These are phyloP conservation scores for Caenorhabditis doughertyi DNA, from an alignment of 2,888 invertebrate genomes.

Conservation along the genomic window DNA sequence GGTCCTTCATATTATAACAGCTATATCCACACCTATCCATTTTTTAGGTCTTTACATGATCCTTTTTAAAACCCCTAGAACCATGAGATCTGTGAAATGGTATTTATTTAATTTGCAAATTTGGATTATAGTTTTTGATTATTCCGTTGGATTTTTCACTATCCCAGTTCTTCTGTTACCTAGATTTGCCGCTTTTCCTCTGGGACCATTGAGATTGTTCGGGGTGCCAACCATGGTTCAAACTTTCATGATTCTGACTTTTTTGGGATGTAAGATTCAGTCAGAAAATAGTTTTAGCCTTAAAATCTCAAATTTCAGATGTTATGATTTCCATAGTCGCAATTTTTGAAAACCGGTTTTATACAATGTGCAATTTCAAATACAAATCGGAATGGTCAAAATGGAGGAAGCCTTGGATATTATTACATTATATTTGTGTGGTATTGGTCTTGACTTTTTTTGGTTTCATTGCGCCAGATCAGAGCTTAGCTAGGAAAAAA, in stretches of 20 bases:
- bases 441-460: neutral
- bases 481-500: neutral
- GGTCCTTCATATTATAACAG: constrained; percentile 10
- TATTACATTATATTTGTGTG: neutral
- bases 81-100: constrained; percentile 33
- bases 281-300: neutral
- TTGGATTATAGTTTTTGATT: constrained; percentile 1
- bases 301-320: too few species aligned
- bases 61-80: constrained; percentile 34
- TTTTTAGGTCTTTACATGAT: constrained; percentile 26
- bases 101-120: constrained; percentile 7
- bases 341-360: constrained; percentile 17
- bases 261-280: constrained; percentile 1
- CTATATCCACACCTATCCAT: constrained; percentile 16
- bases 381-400: neutral
- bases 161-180: constrained; percentile 15
- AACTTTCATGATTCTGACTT: neutral
- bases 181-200: neutral
- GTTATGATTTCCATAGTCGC: constrained; percentile 13
- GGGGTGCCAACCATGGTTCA: neutral
- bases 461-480: neutral
- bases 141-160: neutral
- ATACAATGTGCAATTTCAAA: neutral
- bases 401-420: neutral
- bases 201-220: neutral